phyloP scores from a whole-genome alignment of 30 jellyfish, hydroid and myxozoan species.

The Rhopilema esculentum region DNA sequence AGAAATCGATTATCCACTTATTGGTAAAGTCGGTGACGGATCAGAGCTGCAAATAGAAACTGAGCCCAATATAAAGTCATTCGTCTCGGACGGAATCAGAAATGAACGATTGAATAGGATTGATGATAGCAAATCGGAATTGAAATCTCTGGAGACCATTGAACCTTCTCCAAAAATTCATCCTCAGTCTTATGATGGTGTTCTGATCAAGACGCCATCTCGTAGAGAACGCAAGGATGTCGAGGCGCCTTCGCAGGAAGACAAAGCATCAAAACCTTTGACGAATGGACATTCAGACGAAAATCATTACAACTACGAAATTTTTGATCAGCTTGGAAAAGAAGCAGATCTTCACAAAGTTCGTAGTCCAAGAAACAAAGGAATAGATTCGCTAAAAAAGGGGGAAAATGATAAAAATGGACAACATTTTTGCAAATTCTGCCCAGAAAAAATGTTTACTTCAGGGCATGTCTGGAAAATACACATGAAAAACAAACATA shows the following conservation, averaged over 20 bases:
- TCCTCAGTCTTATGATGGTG: not conserved
- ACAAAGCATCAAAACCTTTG: not conserved
- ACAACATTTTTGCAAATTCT: slow-evolving; percentile 61
- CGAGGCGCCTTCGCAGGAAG: not conserved
- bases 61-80: not conserved
- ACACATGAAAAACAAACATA: slow-evolving; percentile 78
- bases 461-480: slow-evolving; percentile 59
- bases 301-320: not conserved
- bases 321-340: slow-evolving; percentile 6
- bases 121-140: not conserved
- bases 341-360: not conserved
- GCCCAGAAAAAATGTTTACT: slow-evolving; percentile 58
- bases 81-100: not conserved
- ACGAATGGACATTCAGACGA: not conserved
- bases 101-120: not conserved
- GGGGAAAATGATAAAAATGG: not conserved
- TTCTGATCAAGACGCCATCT: not conserved
- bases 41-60: not conserved
- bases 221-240: not conserved
- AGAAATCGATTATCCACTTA: too few relatives aligned
- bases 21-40: too few relatives aligned
- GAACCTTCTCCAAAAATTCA: not conserved
- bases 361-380: not conserved
- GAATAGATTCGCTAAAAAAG: not conserved
- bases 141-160: not conserved